phyloP scores from a whole-genome alignment of 2,797 vertebrate genomes.

The Acipenser oxyrinchus region DNA sequence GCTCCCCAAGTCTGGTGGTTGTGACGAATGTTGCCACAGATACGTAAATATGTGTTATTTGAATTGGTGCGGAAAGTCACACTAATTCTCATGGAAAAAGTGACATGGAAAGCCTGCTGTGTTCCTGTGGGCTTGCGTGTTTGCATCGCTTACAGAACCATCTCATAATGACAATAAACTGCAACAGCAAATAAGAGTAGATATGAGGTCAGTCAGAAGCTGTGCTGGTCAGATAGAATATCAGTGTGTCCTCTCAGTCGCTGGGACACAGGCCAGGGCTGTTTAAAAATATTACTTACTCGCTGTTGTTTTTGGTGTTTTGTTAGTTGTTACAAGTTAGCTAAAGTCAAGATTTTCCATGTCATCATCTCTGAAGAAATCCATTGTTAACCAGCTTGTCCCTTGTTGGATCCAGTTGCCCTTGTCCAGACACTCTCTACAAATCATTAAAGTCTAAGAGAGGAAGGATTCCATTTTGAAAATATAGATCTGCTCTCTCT shows the following conservation, averaged over 20 bases:
- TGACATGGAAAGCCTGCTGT: not conserved
- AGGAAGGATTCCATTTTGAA: too few relatives aligned
- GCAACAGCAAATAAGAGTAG: conserved; percentile 43
- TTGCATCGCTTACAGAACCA: conserved; percentile 4
- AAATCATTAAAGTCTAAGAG: too few relatives aligned
- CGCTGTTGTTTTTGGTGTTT: too few relatives aligned
- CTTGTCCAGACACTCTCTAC: too few relatives aligned
- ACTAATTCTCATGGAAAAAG: not conserved
- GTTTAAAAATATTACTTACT: conserved; percentile 19
- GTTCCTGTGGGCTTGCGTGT: conserved; percentile 1
- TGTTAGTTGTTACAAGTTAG: too few relatives aligned
- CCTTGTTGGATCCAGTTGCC: too few relatives aligned
- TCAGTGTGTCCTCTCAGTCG: conserved; percentile 29
- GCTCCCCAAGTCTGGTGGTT: conserved; percentile 50
- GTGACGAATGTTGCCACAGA: conserved; percentile 41
- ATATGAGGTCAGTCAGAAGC: conserved; percentile 35
- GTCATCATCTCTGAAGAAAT: too few relatives aligned
- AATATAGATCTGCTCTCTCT: too few relatives aligned
- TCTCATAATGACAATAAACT: conserved; percentile 23
- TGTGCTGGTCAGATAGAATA: conserved; percentile 28
- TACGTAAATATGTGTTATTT: conserved; percentile 28
- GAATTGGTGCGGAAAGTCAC: conserved; percentile 28
- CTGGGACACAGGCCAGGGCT: conserved; percentile 18
- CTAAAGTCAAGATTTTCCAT: too few relatives aligned
- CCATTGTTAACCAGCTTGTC: too few relatives aligned